Conservation (phyloP, 1,140 invertebrate genomes). For the Drosophila biarmipes region DNA sequence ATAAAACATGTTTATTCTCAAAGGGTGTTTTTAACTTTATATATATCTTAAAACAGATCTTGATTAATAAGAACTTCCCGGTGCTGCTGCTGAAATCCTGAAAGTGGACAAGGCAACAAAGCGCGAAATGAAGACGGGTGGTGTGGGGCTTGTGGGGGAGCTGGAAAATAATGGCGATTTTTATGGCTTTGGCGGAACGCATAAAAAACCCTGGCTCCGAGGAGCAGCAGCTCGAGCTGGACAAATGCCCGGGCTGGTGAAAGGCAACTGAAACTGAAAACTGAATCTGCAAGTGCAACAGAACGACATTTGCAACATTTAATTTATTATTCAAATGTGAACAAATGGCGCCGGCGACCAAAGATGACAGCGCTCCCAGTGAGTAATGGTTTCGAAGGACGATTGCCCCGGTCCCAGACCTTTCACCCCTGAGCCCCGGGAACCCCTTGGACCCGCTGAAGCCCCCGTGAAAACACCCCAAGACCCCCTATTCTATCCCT, state of each 20-base stretch:
- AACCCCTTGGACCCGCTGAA: too few species aligned
- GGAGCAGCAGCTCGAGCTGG: constrained; percentile 23
- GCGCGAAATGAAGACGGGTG: constrained; percentile 48
- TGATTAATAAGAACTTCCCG: not conserved
- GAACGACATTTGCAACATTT: constrained; percentile 77
- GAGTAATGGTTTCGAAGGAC: constrained; percentile 68
- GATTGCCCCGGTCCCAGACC: constrained; percentile 48
- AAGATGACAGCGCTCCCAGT: constrained; percentile 70
- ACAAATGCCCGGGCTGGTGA: constrained; percentile 48
- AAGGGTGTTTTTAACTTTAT: too few species aligned
- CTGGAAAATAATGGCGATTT: constrained; percentile 67
- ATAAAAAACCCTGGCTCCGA: constrained; percentile 55
- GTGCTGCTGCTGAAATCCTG: constrained; percentile 4
- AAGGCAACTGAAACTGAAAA: constrained; percentile 57
- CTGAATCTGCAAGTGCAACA: constrained; percentile 44
- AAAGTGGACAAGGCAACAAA: constrained; percentile 52
- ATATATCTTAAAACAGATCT: too few species aligned
- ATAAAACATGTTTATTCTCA: too few species aligned
- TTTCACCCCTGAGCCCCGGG: not conserved
- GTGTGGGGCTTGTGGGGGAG: constrained; percentile 30
- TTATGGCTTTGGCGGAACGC: constrained; percentile 73
- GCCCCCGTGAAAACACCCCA: not conserved
- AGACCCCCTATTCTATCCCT: not conserved
- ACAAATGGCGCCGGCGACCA: constrained; percentile 73
- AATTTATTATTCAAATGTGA: constrained; percentile 82